Evolutionary conservation across 2,113 vertebrate genomes (phyloP).

Genomic region (Naja naja): DNA sequence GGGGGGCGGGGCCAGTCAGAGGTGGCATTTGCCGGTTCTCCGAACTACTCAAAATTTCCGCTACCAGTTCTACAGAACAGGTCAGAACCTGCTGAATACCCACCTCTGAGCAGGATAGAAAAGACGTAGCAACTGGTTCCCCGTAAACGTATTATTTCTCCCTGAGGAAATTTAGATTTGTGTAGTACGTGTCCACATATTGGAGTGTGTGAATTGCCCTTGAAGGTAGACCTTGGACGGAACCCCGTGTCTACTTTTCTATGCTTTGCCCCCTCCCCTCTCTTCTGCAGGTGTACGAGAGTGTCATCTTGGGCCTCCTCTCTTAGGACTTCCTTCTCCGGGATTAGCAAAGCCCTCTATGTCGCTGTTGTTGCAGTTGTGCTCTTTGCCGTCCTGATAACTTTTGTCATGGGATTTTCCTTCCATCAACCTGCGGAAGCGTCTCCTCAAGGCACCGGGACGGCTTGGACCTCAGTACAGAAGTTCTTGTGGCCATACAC

Average conservation of each 20-base stretch:
- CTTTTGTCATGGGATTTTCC: slow-evolving; percentile 81
- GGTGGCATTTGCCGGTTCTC: too few species aligned
- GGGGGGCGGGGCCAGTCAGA: too few species aligned
- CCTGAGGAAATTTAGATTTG: neutral
- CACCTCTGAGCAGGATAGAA: too few species aligned
- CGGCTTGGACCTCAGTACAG: slow-evolving; percentile 87
- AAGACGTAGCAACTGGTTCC: too few species aligned
- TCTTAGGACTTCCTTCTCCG: slow-evolving; percentile 61
- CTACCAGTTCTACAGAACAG: too few species aligned
- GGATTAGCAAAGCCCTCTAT: slow-evolving; percentile 73
- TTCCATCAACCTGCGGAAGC: slow-evolving; percentile 85
- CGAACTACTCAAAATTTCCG: too few species aligned
- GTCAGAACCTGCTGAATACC: too few species aligned
- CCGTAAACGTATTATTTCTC: too few species aligned
- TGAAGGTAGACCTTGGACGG: neutral
- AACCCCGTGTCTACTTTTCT: neutral
- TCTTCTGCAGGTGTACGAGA: slow-evolving; percentile 44
- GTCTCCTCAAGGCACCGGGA: slow-evolving; percentile 81
- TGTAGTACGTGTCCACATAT: neutral
- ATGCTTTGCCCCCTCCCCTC: too few species aligned
- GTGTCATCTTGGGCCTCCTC: slow-evolving; percentile 45
- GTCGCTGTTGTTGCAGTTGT: slow-evolving; percentile 74
- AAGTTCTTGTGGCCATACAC: slow-evolving; percentile 90
- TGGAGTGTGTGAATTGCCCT: neutral
- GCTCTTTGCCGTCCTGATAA: slow-evolving; percentile 79